A percentile compares a stretch with the other conserved stretches of the same genome.
Evolutionary conservation across 2,797 vertebrate species (phyloP).

Genomic region (Mallotus villosus): DNA sequence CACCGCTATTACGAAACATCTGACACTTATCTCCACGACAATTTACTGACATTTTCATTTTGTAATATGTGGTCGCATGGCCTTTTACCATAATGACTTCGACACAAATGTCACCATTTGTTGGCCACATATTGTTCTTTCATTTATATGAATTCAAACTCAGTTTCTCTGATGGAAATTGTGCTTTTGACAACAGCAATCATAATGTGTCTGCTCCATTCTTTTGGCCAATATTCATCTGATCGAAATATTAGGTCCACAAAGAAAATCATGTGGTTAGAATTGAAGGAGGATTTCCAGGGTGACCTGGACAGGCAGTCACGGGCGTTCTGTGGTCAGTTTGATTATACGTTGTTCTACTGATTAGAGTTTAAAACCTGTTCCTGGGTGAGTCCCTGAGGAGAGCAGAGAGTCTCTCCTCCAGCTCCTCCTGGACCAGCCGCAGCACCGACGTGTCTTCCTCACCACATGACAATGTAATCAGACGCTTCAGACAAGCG

Average conservation of each 20-base stretch:
- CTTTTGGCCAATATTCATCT: background rate
- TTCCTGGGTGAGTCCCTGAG: background rate
- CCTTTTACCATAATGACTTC: background rate
- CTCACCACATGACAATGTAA: conserved; percentile 20
- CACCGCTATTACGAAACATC: too few species aligned
- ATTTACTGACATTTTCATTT: background rate
- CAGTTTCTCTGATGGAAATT: too few species aligned
- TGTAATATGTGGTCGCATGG: background rate
- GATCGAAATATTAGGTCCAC: too few species aligned
- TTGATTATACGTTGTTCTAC: too few species aligned
- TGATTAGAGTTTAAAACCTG: background rate
- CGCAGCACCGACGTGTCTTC: background rate
- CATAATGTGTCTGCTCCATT: background rate
- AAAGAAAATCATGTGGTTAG: too few species aligned
- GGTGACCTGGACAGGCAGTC: conserved; percentile 9
- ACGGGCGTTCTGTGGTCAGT: background rate
- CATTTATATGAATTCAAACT: too few species aligned
- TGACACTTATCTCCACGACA: background rate
- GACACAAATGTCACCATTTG: background rate
- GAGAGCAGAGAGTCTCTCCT: background rate
- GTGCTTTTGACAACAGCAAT: too few species aligned
- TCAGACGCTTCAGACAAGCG: conserved; percentile 10
- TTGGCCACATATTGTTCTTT: too few species aligned
- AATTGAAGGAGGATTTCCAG: conserved; percentile 11
- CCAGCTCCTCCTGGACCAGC: background rate